A percentile compares a stretch with the other conserved stretches of the same genome.
Evolutionary conservation across 2,888 invertebrate genomes (phyloP).

Genomic region (Muscina levida): DNA sequence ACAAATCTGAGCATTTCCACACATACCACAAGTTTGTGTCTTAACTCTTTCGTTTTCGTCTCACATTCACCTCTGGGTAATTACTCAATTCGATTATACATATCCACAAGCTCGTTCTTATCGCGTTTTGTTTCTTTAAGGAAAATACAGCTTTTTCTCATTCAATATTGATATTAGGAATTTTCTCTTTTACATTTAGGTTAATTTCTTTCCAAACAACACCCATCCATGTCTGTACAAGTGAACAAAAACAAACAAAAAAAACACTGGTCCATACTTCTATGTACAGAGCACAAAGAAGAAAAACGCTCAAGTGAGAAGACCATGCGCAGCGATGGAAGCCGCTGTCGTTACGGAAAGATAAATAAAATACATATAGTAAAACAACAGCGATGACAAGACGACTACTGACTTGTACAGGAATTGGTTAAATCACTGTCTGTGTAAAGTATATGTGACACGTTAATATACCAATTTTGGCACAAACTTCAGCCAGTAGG

Average conservation of each 20-base stretch:
- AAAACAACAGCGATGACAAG: neutral
- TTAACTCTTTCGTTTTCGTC: slow-evolving; percentile 42
- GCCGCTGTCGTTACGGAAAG: neutral
- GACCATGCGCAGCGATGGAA: neutral
- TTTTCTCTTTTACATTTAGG: slow-evolving; percentile 51
- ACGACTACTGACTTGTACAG: slow-evolving; percentile 36
- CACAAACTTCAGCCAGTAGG: slow-evolving; percentile 64
- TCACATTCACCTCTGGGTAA: too few relatives aligned
- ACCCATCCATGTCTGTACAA: slow-evolving; percentile 39
- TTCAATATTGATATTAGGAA: neutral
- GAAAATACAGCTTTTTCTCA: neutral
- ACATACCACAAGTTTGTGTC: slow-evolving; percentile 25
- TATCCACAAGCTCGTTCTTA: neutral
- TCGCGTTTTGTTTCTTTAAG: neutral
- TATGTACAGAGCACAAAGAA: too few relatives aligned
- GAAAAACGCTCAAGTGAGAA: too few relatives aligned
- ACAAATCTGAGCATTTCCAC: too few relatives aligned
- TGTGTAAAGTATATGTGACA: slow-evolving; percentile 60
- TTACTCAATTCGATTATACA: too few relatives aligned
- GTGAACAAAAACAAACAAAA: slow-evolving; percentile 43
- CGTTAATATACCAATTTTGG: slow-evolving; percentile 66
- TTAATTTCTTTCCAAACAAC: slow-evolving; percentile 55
- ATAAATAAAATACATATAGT: neutral
- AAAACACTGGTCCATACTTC: slow-evolving; percentile 7
- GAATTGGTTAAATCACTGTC: slow-evolving; percentile 61